phyloP scores from a whole-genome alignment of 2,888 invertebrate species.

The Galerucella calmariensis region DNA sequence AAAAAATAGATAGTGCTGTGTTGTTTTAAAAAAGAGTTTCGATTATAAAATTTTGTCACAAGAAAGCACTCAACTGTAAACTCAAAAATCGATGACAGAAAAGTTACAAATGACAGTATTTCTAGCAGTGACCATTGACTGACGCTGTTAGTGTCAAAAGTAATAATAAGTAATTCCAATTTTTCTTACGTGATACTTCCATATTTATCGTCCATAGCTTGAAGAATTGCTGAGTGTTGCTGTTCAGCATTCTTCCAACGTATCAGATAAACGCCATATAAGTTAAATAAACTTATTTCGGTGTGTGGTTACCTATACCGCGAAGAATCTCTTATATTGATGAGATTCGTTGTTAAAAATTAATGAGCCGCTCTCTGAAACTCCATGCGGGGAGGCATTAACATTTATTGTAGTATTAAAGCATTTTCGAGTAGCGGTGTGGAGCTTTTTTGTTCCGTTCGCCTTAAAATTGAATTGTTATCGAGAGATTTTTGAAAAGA shows the following conservation, averaged over 20 bases:
- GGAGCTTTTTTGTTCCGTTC: slow-evolving; percentile 20
- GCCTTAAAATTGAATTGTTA: slow-evolving; percentile 22
- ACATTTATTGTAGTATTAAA: slow-evolving; percentile 37
- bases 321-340: slow-evolving; percentile 29
- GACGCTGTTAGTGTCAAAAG: too few relatives aligned
- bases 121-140: too few relatives aligned
- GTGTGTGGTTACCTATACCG: slow-evolving; percentile 18
- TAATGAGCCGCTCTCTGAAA: slow-evolving; percentile 31
- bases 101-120: too few relatives aligned
- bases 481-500: slow-evolving; percentile 23
- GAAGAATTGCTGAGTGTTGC: not conserved
- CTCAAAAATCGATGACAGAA: too few relatives aligned
- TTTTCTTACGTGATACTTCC: too few relatives aligned
- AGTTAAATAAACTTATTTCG: not conserved
- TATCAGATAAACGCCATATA: too few relatives aligned
- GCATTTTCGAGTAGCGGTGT: slow-evolving; percentile 31
- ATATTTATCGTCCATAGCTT: too few relatives aligned
- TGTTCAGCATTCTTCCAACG: not conserved
- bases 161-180: too few relatives aligned
- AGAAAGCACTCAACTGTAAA: too few relatives aligned
- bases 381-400: slow-evolving; percentile 29
- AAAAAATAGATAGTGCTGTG: too few relatives aligned
- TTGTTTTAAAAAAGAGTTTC: too few relatives aligned
- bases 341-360: slow-evolving; percentile 33
- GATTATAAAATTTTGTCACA: too few relatives aligned